Base-by-base conservation (phyloP, 2,888 invertebrate species). In the Eilema sororculum region DNA sequence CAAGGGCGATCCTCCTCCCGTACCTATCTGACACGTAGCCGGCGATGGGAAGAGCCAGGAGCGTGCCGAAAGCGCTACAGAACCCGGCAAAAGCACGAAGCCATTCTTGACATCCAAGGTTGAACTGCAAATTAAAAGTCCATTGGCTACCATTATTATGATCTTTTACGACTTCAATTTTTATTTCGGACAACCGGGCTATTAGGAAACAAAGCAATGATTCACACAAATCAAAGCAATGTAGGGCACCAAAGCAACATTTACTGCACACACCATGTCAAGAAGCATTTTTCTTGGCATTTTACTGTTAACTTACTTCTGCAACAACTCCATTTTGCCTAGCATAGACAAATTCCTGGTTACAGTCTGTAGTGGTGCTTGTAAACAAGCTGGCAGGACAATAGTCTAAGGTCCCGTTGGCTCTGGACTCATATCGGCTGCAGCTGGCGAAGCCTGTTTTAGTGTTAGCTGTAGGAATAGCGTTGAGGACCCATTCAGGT, bases 61-160 rank as follows among this genome's bases (percentile, higher is more conserved):
- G 96, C 71, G 97, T 97, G 4, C 97, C 97, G 64, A 96, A 89
- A 81, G 96, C 97, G 88, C 96, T 96, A 4, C 97, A 91, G 1
- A 97, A 97, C 1, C 97, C 97, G 4, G 97, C 96, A 74, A 97
- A 85, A 0, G 97, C 96, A 65, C 97, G 91, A 82, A 96, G 96
- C 97, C 97, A 97, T 75, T 96, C 95, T 69, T 96, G 95, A 78
- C 97, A 97, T 16, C 96, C 96, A 6, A 97, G 88, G 78, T 95
- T 92, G 84, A 96, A 97, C 97, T 97, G 85, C 13, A 91, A 91
- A 81, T 16, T 30, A 67, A n/a, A 41, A 28, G 3, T 28, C 28
- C 28, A 28, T 28, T 28, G 28, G 5, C 28, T 28, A 28, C 28
- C 28, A 28, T 28, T 28, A 52, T n/a, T n/a, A n/a, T n/a, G n/a